A percentile compares a stretch with the other conserved stretches of the same genome.
phyloP scores from a whole-genome alignment of 2,797 vertebrate species.

The Enteromius afrohamiltoni region DNA sequence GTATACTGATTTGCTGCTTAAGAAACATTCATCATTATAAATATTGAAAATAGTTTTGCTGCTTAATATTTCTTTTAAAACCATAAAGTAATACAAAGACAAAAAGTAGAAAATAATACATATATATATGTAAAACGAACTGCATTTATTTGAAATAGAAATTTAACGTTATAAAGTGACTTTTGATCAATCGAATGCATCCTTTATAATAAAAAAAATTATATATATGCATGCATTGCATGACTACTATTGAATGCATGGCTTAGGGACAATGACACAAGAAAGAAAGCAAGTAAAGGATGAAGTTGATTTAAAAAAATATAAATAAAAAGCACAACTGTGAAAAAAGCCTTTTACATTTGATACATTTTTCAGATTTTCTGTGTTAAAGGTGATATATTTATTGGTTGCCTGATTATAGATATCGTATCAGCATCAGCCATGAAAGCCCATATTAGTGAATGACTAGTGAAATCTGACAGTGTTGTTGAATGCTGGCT shows the following conservation, averaged over 20 bases:
- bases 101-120: background rate
- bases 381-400: background rate
- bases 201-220: background rate
- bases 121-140: too few relatives aligned
- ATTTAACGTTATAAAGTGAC: background rate
- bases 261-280: background rate
- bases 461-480: background rate
- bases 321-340: background rate
- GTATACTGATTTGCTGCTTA: background rate
- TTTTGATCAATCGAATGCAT: background rate
- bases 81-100: background rate
- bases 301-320: background rate
- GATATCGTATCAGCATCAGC: background rate
- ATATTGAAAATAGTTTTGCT: background rate
- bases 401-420: background rate
- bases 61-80: background rate
- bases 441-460: background rate
- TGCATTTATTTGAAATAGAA: background rate
- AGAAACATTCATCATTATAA: background rate
- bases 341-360: background rate
- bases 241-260: background rate
- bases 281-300: background rate
- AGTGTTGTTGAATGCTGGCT: conserved; percentile 16
- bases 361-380: background rate
- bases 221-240: background rate